Evolutionary conservation across 2,113 vertebrate species (phyloP), one percentile per base, ranked within the genome.

Genomic region (Seriola quinqueradiata): DNA sequence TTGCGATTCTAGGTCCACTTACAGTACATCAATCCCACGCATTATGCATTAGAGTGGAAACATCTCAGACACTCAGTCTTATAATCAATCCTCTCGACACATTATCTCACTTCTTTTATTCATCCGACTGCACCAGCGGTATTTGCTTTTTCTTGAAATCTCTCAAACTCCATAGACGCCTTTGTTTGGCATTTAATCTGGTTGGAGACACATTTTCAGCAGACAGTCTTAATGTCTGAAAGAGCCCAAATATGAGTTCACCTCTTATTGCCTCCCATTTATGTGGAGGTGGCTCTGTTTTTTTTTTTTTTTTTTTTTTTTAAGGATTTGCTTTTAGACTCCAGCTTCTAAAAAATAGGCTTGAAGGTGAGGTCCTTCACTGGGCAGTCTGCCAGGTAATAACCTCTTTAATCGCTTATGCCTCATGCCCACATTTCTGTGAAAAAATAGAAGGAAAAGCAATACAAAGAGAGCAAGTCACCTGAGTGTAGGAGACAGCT

Each of bases 311-410:
- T 38, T 42, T 42, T 42, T 42, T 40, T 81, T 70, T 81, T 74
- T 84, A 16, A 54, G 60, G 65, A 34, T 60, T 69, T 72, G 66
- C 75, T 87, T 84, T 85, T 59, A 81, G 73, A 84, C 69, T 36
- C 40, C 16, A 50, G 3, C 66, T 77, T 59, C 73, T 78, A 46
- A 78, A 67, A 60, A 59, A 77, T 21, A 69, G 44, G 25, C 46
- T 80, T 85, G 82, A 87, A 83, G 80, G 75, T 73, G 75, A 84
- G 79, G 66, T 87, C 79, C 72, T 64, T 66, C 58, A 54, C 76
- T 75, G 66, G 79, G 81, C 75, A 70, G 63, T 23, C 77, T 82
- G 86, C 72, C 87, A 89, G 73, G 77, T 87, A 87, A 88, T 89
- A 89, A 80, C 86, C 74, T 70, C 70, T 72, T 76, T 76, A 73